A percentile compares a stretch with the other conserved stretches of the same genome.
Conservation (phyloP, 2,888 invertebrate genomes). For the Lagria hirta region DNA sequence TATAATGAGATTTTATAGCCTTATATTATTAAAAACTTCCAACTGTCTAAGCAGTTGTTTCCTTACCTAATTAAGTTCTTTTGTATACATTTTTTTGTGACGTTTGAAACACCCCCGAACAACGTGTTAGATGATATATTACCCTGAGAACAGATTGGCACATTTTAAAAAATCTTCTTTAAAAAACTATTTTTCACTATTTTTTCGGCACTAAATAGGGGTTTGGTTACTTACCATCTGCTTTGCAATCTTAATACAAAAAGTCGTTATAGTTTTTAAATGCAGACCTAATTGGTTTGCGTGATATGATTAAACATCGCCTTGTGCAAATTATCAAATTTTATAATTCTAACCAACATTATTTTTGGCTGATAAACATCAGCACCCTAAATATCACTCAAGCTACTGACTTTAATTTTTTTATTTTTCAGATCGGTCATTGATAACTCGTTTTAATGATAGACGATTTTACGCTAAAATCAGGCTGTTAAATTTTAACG, state of each 20-base stretch:
- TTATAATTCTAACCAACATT: constrained; percentile 17
- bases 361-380: constrained; percentile 17
- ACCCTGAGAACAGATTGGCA: constrained; percentile 18
- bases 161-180: constrained; percentile 6
- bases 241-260: constrained; percentile 9
- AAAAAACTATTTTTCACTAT: constrained; percentile 10
- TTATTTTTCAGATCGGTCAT: constrained; percentile 10
- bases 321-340: constrained; percentile 26
- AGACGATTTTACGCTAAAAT: constrained; percentile 23
- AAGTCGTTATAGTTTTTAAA: constrained; percentile 21
- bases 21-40: constrained; percentile 22
- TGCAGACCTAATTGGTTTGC: constrained; percentile 22
- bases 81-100: constrained; percentile 21
- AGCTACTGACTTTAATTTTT: constrained; percentile 15
- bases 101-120: constrained; percentile 19
- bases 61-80: constrained; percentile 25
- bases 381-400: constrained; percentile 2
- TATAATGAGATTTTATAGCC: constrained; percentile 26
- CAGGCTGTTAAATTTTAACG: too few species aligned
- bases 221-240: constrained; percentile 18
- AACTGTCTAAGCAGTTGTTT: constrained; percentile 25
- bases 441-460: constrained; percentile 14
- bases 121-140: constrained; percentile 19
- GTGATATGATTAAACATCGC: constrained; percentile 23
- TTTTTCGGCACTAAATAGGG: constrained; percentile 9